Evolutionary conservation across 2,113 vertebrate species (phyloP).

Genomic region (Oenanthe oenanthe): DNA sequence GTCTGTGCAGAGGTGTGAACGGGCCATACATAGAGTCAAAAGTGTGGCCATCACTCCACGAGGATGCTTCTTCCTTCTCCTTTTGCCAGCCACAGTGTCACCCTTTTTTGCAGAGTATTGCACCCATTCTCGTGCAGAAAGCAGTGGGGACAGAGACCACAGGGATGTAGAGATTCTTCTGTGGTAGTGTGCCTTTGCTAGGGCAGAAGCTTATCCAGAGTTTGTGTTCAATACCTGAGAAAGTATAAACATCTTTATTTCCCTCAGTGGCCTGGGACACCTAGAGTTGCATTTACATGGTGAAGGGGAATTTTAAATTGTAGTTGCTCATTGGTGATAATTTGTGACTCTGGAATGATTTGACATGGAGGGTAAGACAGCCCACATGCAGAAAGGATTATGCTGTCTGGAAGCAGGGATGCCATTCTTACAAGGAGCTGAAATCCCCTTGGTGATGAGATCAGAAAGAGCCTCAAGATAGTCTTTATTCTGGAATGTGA

Average conservation of each 20-base stretch:
- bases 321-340: neutral
- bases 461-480: neutral
- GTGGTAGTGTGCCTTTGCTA: fast-evolving
- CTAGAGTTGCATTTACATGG: neutral
- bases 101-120: neutral
- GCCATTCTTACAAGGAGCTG: neutral
- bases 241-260: neutral
- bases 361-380: neutral
- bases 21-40: fast-evolving
- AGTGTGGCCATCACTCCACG: neutral
- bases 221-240: neutral
- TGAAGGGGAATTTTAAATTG: neutral
- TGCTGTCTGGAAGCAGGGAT: neutral
- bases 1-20: fast-evolving
- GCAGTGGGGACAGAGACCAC: fast-evolving
- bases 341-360: neutral
- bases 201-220: neutral
- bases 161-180: neutral
- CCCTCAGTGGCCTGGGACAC: neutral
- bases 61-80: neutral
- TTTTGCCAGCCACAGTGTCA: neutral
- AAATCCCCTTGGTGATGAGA: neutral
- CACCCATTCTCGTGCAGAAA: neutral
- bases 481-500: neutral
- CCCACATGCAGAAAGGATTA: neutral